A percentile compares a stretch with the other conserved stretches of the same genome.
phyloP scores from a whole-genome alignment of 2,888 invertebrate species.

The Lymantria monacha region DNA sequence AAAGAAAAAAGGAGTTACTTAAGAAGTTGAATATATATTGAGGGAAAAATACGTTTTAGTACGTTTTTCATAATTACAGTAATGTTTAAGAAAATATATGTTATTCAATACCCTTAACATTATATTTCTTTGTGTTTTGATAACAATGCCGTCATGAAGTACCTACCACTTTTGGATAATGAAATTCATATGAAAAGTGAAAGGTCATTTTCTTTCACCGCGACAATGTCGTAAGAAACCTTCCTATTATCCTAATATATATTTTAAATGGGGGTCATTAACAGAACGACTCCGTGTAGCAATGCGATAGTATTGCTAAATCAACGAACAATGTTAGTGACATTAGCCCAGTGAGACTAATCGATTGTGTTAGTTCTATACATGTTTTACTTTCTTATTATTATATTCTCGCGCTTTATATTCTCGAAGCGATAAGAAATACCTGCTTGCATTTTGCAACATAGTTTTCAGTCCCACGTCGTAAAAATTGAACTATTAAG shows the following conservation, averaged over 20 bases:
- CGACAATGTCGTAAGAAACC: not conserved
- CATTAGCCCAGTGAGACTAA: conserved; percentile 22
- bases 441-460: too few species aligned
- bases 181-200: not conserved
- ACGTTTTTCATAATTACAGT: too few species aligned
- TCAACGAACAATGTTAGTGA: conserved; percentile 29
- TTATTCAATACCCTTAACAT: too few species aligned
- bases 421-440: too few species aligned
- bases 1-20: too few species aligned
- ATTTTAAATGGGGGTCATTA: not conserved
- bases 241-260: not conserved
- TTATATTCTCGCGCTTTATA: not conserved
- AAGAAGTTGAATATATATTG: too few species aligned
- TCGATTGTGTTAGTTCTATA: conserved; percentile 15
- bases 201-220: not conserved
- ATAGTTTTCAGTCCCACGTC: not conserved
- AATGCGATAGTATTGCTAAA: conserved; percentile 34
- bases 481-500: too few species aligned
- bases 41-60: too few species aligned
- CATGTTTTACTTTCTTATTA: not conserved
- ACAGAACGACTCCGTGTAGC: conserved; percentile 17
- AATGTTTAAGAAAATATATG: too few species aligned
- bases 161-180: not conserved
- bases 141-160: too few species aligned
- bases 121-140: too few species aligned